Evolutionary conservation across 2,888 invertebrate species (phyloP), one percentile per base, ranked within the genome.

Genomic region (Polyommatus iphigenia): DNA sequence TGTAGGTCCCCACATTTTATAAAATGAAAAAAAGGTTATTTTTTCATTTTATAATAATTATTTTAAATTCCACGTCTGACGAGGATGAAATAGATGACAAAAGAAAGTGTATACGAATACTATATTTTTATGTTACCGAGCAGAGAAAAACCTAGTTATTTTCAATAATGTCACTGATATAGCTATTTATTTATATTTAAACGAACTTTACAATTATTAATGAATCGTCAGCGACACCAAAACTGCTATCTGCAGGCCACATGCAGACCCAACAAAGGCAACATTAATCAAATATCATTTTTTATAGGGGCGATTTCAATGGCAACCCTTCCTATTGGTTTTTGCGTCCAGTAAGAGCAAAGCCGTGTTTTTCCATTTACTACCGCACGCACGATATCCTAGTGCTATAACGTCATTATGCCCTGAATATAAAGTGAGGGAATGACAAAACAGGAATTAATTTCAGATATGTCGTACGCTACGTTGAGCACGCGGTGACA

Each of bases 391-490:
- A 89, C 86, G 87, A 89, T 91, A 90, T 91, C 91, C 90, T 90
- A 86, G 87, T 86, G 88, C 88, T 91, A 88, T 90, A 83, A 89
- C 83, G 91, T 93, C 94, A 93, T 92, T 93, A 92, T 89, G 86
- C 87, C 87, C 85, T 88, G 91, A 91, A 92, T 91, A 89, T 93
- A 92, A 92, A 93, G 93, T 90, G 91, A 89, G 91, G 90, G 91
- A 91, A 93, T 92, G 93, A 93, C 94, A 93, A 93, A 93, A 93
- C 92, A 92, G 90, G 92, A 93, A 93, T 93, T 93, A 93, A 93
- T 94, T 93, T 93, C 88, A 89, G 91, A 92, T 91, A 90, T 90
- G 94, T 93, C 94, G 89, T 85, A 92, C 88, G 93, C 89, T 91
- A 88, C 90, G 88, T 85, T 93, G 93, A 80, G 81, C 86, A 87